Evolutionary conservation across 2,797 vertebrate genomes (phyloP).

Genomic region (Hydrolagus colliei): DNA sequence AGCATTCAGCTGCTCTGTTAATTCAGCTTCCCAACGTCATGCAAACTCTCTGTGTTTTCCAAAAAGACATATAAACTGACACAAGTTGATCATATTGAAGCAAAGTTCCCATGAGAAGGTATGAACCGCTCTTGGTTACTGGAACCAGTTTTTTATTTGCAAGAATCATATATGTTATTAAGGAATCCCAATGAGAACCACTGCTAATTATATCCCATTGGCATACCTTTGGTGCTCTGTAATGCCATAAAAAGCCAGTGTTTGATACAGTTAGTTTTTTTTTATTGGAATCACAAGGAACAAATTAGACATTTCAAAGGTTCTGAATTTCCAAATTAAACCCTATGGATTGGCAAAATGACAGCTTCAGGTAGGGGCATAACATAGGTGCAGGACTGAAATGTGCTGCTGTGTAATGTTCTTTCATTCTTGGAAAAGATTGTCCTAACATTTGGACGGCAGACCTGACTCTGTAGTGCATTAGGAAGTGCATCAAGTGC

Average conservation of each 20-base stretch:
- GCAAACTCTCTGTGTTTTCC: too few relatives aligned
- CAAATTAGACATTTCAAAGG: not conserved
- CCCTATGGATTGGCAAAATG: not conserved
- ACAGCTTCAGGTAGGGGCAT: not conserved
- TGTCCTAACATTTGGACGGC: slow-evolving; percentile 5
- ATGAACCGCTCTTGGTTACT: too few relatives aligned
- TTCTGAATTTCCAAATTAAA: not conserved
- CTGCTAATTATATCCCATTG: slow-evolving; percentile 33
- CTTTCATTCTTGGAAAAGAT: not conserved
- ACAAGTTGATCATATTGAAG: too few relatives aligned
- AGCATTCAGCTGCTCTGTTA: not conserved
- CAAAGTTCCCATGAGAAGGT: too few relatives aligned
- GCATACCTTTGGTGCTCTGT: slow-evolving; percentile 59
- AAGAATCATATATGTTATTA: too few relatives aligned
- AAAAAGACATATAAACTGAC: too few relatives aligned
- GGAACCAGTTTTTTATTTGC: too few relatives aligned
- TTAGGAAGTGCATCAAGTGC: not conserved
- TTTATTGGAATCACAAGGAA: not conserved
- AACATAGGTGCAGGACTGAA: not conserved
- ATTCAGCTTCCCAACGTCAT: not conserved
- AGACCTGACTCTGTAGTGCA: not conserved
- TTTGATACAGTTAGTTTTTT: not conserved
- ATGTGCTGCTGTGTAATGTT: not conserved
- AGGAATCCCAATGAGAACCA: too few relatives aligned
- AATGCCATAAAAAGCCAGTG: not conserved